Percentiles rank a stretch among this genome's conserved stretches.
Evolutionary conservation across 2,113 vertebrate species (phyloP).

Genomic region (Corydoras maculifer): DNA sequence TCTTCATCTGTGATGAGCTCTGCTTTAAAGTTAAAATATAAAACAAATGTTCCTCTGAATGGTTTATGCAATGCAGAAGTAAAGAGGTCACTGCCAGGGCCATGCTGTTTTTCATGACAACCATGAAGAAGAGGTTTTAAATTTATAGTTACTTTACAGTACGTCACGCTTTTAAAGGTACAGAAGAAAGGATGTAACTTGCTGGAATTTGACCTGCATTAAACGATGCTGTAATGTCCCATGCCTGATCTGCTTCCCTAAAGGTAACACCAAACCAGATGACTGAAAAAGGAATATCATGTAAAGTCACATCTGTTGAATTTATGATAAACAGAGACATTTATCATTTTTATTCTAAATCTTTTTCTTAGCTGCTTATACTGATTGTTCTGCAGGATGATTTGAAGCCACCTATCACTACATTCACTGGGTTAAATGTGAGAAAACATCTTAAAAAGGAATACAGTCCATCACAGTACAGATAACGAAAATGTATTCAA

Average conservation of each 20-base stretch:
- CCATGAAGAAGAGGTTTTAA: conserved; percentile 29
- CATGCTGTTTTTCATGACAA: conserved; percentile 38
- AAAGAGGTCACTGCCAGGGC: conserved; percentile 41
- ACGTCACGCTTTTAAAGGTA: neutral
- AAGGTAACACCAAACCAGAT: neutral
- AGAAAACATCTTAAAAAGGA: too few relatives aligned
- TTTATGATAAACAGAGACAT: too few relatives aligned
- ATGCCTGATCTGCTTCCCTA: neutral
- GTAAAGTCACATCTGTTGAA: too few relatives aligned
- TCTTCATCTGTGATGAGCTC: conserved; percentile 40
- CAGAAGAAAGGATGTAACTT: neutral
- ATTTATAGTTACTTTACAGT: conserved; percentile 32
- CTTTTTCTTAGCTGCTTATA: too few relatives aligned
- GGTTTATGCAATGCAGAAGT: conserved; percentile 44
- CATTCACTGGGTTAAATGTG: too few relatives aligned
- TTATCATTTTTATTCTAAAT: too few relatives aligned
- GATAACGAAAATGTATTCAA: too few relatives aligned
- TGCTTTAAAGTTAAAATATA: conserved; percentile 49
- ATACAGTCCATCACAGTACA: too few relatives aligned
- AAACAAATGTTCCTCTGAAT: conserved; percentile 50
- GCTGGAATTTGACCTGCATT: neutral
- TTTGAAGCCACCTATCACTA: too few relatives aligned
- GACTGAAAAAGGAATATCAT: too few relatives aligned
- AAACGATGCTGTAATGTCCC: too few relatives aligned
- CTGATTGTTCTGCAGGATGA: too few relatives aligned